Percentiles rank a stretch among this genome's conserved stretches.
phyloP scores from a whole-genome alignment of 2,113 vertebrate species.

The Hystrix cristata region DNA sequence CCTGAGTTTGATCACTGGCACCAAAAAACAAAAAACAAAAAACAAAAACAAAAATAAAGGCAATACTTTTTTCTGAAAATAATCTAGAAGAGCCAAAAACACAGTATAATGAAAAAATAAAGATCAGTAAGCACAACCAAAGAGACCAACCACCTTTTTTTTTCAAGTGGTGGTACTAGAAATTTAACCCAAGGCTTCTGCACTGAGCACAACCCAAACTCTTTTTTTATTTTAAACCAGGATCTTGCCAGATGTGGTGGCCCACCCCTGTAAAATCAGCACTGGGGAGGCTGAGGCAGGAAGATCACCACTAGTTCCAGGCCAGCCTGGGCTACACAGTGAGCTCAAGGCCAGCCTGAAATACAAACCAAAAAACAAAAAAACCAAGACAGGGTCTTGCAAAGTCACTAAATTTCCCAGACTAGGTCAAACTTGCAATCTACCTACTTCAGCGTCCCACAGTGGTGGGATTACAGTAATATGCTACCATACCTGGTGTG shows the following conservation, averaged over 20 bases:
- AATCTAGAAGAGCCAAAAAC: constrained; percentile 16
- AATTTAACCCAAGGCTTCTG: not conserved
- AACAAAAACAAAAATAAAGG: not conserved
- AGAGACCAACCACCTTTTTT: not conserved
- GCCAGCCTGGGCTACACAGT: not conserved
- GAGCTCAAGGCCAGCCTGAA: not conserved
- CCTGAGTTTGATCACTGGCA: too few relatives aligned
- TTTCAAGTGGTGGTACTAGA: not conserved
- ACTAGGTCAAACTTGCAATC: not conserved
- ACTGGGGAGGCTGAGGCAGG: not conserved
- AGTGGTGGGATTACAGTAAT: not conserved
- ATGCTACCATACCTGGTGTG: not conserved
- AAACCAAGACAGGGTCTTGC: not conserved
- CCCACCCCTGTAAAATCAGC: not conserved
- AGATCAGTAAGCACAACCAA: not conserved
- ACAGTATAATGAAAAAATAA: constrained; percentile 12
- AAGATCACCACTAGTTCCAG: not conserved
- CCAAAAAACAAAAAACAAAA: too few relatives aligned
- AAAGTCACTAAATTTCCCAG: not conserved
- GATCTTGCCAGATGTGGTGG: not conserved
- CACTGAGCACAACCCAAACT: not conserved
- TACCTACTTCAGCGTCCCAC: not conserved
- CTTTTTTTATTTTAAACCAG: not conserved
- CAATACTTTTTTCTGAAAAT: constrained; percentile 29
- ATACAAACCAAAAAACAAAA: not conserved